These are phyloP conservation scores for Phylloscopus trochilus DNA, from an alignment of 2,113 vertebrate species.

Conservation along the genomic window DNA sequence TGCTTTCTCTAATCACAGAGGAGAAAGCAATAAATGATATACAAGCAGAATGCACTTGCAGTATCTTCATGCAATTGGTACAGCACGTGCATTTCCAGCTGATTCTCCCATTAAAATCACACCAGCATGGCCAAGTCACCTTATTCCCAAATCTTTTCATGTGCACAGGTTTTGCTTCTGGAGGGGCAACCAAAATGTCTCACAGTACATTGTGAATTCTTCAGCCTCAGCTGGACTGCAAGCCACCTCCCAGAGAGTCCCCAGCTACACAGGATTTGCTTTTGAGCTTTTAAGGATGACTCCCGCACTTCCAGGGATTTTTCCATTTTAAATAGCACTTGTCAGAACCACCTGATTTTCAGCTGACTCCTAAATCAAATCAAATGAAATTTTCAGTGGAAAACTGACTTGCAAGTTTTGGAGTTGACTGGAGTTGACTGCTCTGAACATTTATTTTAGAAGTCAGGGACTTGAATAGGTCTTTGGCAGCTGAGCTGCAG, in stretches of 20 bases:
- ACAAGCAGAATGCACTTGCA: background rate
- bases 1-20: background rate
- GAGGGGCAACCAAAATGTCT: background rate
- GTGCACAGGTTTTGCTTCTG: background rate
- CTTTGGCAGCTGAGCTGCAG: background rate
- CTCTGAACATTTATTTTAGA: background rate
- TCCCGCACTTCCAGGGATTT: background rate
- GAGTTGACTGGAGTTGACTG: background rate
- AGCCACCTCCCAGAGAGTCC: background rate
- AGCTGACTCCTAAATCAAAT: background rate
- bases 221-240: accelerated
- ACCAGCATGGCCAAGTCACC: background rate
- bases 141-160: background rate
- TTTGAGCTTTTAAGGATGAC: background rate
- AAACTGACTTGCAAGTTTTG: background rate
- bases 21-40: background rate
- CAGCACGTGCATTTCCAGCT: background rate
- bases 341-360: background rate
- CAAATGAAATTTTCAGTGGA: background rate
- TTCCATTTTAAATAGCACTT: background rate
- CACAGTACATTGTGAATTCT: background rate
- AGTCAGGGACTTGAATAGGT: background rate
- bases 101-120: background rate
- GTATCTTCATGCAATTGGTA: background rate
- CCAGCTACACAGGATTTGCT: background rate